These are phyloP conservation scores for Podarcis siculus DNA, from an alignment of 2,797 vertebrate genomes.

Conservation along the genomic window DNA sequence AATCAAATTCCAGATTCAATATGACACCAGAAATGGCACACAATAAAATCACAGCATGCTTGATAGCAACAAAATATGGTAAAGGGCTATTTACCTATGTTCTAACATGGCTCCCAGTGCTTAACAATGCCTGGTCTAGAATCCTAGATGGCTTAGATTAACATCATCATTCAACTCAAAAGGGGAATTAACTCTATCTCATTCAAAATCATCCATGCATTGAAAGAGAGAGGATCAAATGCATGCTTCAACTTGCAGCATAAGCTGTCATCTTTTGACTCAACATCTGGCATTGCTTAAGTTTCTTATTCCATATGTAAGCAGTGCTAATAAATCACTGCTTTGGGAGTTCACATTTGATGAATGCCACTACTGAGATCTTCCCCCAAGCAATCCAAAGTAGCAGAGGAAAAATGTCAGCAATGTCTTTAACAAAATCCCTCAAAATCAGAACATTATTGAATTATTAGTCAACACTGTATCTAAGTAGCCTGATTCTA, in stretches of 20 bases:
- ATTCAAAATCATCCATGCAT: conserved; percentile 36
- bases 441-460: background rate
- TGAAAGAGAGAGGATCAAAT: background rate
- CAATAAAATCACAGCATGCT: background rate
- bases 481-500: background rate
- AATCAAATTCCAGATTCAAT: background rate
- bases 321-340: conserved; percentile 37
- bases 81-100: background rate
- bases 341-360: background rate
- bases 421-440: background rate
- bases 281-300: conserved; percentile 39
- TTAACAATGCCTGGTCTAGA: conserved; percentile 6
- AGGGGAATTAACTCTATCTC: conserved; percentile 21
- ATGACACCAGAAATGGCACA: background rate
- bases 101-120: background rate
- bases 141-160: conserved; percentile 27
- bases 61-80: background rate
- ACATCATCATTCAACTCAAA: background rate
- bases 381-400: conserved; percentile 1
- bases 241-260: conserved; percentile 21
- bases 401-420: conserved; percentile 5
- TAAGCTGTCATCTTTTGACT: conserved; percentile 13
- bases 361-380: background rate
- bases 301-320: conserved; percentile 31
- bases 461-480: background rate